phyloP scores from a whole-genome alignment of 2,797 vertebrate species.

The Ptychobarbus kaznakovi region DNA sequence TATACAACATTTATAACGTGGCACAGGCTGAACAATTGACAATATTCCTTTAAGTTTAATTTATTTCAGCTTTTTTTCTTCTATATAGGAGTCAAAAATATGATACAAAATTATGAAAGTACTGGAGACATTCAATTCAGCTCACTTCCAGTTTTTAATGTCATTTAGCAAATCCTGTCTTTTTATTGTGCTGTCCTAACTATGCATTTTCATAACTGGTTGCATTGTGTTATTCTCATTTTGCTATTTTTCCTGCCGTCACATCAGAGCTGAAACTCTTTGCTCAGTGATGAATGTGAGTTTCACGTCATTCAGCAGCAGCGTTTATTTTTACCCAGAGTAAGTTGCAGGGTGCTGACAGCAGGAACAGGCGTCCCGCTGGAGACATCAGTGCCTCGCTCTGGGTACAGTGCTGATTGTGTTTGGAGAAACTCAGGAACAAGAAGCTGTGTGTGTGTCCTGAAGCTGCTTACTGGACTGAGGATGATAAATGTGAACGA shows the following conservation, averaged over 20 bases:
- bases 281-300: background rate
- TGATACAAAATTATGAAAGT: background rate
- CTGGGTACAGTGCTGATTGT: slow-evolving; percentile 15
- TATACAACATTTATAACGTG: background rate
- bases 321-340: slow-evolving; percentile 16
- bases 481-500: slow-evolving; percentile 29
- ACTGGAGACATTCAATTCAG: background rate
- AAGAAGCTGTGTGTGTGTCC: slow-evolving; percentile 20
- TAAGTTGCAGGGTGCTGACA: slow-evolving; percentile 22
- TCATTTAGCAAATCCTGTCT: background rate
- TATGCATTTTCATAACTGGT: background rate
- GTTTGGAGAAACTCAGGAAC: background rate
- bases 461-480: slow-evolving; percentile 19
- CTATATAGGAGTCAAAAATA: background rate
- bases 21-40: background rate
- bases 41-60: background rate
- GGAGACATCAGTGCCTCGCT: slow-evolving; percentile 34
- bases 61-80: background rate
- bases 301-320: slow-evolving; percentile 13
- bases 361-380: slow-evolving; percentile 32
- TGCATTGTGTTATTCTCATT: background rate
- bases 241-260: too few relatives aligned
- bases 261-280: background rate
- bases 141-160: background rate
- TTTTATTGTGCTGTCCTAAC: background rate